Conservation (phyloP, 2,888 invertebrate genomes). For the Phytoseiulus persimilis region DNA sequence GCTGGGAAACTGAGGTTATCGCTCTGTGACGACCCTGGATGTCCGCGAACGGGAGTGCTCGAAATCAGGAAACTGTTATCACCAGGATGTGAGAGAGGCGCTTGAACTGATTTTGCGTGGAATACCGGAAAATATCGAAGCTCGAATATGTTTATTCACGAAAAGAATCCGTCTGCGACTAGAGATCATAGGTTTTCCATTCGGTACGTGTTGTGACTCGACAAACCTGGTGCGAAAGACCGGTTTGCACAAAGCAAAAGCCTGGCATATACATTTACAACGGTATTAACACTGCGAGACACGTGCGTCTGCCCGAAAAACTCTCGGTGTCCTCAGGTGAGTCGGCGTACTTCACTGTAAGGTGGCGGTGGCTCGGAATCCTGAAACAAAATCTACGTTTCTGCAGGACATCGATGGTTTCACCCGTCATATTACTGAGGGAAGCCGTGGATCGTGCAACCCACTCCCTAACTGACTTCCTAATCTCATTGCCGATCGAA, state of each 20-base stretch:
- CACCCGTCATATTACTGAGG: too few relatives aligned
- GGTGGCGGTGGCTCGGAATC: slow-evolving; percentile 17
- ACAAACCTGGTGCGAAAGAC: neutral
- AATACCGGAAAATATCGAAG: neutral
- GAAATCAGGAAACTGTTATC: too few relatives aligned
- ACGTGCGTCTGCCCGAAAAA: neutral
- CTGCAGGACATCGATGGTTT: neutral
- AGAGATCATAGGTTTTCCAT: neutral
- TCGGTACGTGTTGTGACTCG: neutral
- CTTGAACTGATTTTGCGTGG: too few relatives aligned
- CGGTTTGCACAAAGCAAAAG: neutral
- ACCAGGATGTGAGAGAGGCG: too few relatives aligned
- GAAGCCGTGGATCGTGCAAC: too few relatives aligned
- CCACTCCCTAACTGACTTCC: too few relatives aligned
- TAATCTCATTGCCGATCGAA: too few relatives aligned
- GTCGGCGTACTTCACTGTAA: slow-evolving; percentile 15
- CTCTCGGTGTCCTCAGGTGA: neutral
- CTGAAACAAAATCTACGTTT: slow-evolving; percentile 6
- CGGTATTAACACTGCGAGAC: neutral
- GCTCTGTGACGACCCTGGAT: too few relatives aligned
- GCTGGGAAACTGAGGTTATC: too few relatives aligned
- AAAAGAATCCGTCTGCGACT: neutral
- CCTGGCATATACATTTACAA: neutral
- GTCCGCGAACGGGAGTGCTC: too few relatives aligned
- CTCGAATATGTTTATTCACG: neutral